phyloP scores from a whole-genome alignment of 1,140 invertebrate genomes.

The Eriosoma lanigerum region DNA sequence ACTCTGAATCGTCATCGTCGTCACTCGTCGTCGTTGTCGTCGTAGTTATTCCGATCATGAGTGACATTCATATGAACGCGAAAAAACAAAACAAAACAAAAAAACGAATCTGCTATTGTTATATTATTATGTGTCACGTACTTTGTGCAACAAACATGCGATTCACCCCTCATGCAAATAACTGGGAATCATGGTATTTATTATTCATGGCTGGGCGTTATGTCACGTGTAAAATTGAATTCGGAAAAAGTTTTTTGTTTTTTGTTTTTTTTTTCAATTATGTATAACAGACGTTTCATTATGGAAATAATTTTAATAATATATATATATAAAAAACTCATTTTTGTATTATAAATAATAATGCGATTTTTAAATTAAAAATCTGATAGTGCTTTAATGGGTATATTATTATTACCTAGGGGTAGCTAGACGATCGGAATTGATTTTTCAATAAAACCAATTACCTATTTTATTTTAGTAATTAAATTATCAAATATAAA shows the following conservation, averaged over 20 bases:
- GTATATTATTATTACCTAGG: no score
- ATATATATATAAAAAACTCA: neutral
- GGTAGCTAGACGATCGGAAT: no score
- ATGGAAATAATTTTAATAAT: constrained; percentile 32
- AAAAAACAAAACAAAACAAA: constrained; percentile 9
- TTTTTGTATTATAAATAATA: constrained; percentile 37
- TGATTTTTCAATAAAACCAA: no score
- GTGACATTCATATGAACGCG: constrained; percentile 28
- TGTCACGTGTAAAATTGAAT: constrained; percentile 52
- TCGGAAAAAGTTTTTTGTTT: constrained; percentile 20
- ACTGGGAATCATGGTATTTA: constrained; percentile 40
- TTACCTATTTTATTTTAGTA: no score
- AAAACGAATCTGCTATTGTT: constrained; percentile 47
- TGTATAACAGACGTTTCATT: constrained; percentile 20
- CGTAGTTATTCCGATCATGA: constrained; percentile 16
- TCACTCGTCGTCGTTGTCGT: no score
- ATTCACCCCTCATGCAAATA: constrained; percentile 45
- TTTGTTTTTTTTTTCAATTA: constrained; percentile 33
- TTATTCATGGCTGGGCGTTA: constrained; percentile 47
- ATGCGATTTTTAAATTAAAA: constrained; percentile 30
- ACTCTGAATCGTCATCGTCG: constrained; percentile 10
- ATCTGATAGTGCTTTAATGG: no score
- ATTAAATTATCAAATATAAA: no score
- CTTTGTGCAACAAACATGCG: constrained; percentile 20
- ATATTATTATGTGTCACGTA: neutral